Evolutionary conservation across 2,888 invertebrate species (phyloP), one percentile per base, ranked within the genome.

Genomic region (Plagodis pulveraria): DNA sequence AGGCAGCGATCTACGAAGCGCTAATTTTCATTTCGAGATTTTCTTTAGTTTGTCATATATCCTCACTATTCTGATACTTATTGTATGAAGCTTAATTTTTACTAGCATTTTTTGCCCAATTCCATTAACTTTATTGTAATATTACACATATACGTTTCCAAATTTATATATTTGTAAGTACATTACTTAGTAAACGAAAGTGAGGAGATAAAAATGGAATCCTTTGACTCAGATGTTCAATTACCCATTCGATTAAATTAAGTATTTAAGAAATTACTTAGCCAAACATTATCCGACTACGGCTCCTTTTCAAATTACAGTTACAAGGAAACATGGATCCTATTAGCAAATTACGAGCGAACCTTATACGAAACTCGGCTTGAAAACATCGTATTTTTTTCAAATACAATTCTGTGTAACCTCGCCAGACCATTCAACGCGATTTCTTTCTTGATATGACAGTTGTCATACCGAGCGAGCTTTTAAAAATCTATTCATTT

Each of bases 401-500:
- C 62, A 72, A 74, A 68, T 66, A 69, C 64, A 65, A 71, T 74
- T 74, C 71, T 71, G 61, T 72, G 66, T 71, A 71, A 72, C 72
- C 70, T 73, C 74, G 66, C 76, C 77, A 67, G 72, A 78, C 79
- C 81, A 81, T 85, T 86, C 84, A 80, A 76, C 78, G 80, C 78
- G 80, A 80, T 86, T 87, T 85, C 81, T 86, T 89, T 89, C 83
- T 88, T 83, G 79, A 85, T 82, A 83, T 82, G 87, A 86, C 90
- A 89, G 87, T 86, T 86, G 85, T 86, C 83, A 80, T 78, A 77
- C 79, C 77, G 76, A 76, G 76, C 82, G n/a, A n/a, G 49, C 83
- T 86, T 88, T 87, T 84, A 86, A 87, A 74, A 80, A 87, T 83
- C 89, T 87, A 87, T 90, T 89, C 88, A 89, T 87, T 89, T 86